Conservation (phyloP, 2,113 vertebrate genomes). For the Oryzias curvinotus region DNA sequence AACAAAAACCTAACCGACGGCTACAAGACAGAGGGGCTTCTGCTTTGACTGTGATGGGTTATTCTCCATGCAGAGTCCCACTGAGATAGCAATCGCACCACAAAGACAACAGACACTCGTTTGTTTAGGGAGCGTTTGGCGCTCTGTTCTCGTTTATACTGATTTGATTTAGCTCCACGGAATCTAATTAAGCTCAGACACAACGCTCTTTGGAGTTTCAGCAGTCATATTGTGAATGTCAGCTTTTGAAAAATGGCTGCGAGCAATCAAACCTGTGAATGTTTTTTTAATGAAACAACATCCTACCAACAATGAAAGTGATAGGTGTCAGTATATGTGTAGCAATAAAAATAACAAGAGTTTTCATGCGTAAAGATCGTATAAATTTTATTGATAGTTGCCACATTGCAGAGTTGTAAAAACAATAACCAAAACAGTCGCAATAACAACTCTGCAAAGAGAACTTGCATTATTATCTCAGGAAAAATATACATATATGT, state of each 20-base stretch:
- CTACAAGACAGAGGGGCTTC: slow-evolving; percentile 24
- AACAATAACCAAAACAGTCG: slow-evolving; percentile 48
- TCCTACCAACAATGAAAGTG: slow-evolving; percentile 47
- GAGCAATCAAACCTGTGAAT: slow-evolving; percentile 63
- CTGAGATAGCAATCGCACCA: slow-evolving; percentile 49
- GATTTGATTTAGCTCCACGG: slow-evolving; percentile 78
- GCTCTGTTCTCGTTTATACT: slow-evolving; percentile 69
- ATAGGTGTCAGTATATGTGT: slow-evolving; percentile 57
- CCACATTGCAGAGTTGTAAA: slow-evolving; percentile 41
- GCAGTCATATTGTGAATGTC: slow-evolving; percentile 73
- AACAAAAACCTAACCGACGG: slow-evolving; percentile 15
- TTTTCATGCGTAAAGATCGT: slow-evolving; percentile 25
- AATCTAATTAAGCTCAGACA: slow-evolving; percentile 75
- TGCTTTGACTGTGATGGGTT: slow-evolving; percentile 23
- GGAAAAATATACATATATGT: slow-evolving; percentile 18
- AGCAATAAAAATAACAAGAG: slow-evolving; percentile 52
- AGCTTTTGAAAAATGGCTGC: slow-evolving; percentile 70
- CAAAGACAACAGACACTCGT: slow-evolving; percentile 46
- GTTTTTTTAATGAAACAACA: slow-evolving; percentile 63
- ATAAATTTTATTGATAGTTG: slow-evolving; percentile 56
- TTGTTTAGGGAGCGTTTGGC: slow-evolving; percentile 53
- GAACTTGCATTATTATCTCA: slow-evolving; percentile 43
- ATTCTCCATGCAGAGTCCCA: slow-evolving; percentile 36
- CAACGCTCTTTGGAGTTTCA: slow-evolving; percentile 74
- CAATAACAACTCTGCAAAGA: slow-evolving; percentile 43